phyloP scores from a whole-genome alignment of 2,113 vertebrate species.

The Dissostichus mawsoni region DNA sequence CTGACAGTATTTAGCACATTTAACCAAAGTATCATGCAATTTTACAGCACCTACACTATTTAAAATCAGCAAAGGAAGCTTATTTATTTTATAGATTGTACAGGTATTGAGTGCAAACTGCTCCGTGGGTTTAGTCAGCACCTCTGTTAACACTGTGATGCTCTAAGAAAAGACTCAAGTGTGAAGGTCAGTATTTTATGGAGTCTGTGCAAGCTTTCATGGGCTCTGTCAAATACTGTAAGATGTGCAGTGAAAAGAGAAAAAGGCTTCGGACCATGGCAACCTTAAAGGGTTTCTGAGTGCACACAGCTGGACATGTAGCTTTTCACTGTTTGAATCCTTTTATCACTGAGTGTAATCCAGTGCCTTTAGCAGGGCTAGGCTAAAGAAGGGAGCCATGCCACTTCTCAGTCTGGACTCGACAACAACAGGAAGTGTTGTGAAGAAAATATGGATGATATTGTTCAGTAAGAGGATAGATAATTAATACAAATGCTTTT shows the following conservation, averaged over 20 bases:
- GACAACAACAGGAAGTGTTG: conserved; percentile 20
- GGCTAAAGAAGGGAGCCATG: conserved; percentile 23
- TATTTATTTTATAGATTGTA: conserved; percentile 50
- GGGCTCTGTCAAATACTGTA: conserved; percentile 43
- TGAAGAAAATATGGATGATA: conserved; percentile 15
- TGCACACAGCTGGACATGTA: neutral
- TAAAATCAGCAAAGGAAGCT: neutral
- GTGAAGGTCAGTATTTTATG: conserved; percentile 67
- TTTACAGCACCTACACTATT: neutral
- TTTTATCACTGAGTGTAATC: conserved; percentile 47
- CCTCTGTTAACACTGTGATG: conserved; percentile 29
- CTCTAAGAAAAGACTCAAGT: conserved; percentile 42
- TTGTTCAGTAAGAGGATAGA: conserved; percentile 5
- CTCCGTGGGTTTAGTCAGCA: conserved; percentile 41
- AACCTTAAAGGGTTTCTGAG: conserved; percentile 22
- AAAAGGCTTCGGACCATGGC: conserved; percentile 24
- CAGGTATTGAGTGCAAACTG: conserved; percentile 20
- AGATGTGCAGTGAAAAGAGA: conserved; percentile 23
- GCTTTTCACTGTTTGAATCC: conserved; percentile 14
- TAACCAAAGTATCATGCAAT: conserved; percentile 3
- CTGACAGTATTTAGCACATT: conserved; percentile 1
- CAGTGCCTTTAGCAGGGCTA: conserved; percentile 31
- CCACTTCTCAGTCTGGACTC: conserved; percentile 34
- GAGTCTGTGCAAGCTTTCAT: conserved; percentile 43
- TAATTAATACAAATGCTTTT: neutral